Evolutionary conservation across 2,797 vertebrate species (phyloP).

Genomic region (Anguilla megastoma): DNA sequence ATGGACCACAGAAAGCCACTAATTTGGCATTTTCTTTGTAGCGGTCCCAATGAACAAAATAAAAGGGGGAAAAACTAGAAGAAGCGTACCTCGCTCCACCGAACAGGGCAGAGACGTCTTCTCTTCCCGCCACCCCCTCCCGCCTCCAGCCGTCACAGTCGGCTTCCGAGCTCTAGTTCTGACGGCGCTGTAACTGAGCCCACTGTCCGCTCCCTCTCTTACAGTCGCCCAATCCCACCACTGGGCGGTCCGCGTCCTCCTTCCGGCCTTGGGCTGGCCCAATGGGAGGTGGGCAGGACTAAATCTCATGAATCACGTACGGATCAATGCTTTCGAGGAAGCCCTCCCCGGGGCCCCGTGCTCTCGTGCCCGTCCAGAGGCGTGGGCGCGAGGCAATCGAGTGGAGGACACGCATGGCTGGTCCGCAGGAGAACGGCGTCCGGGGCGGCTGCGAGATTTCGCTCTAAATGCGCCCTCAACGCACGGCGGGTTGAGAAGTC

Average conservation of each 20-base stretch:
- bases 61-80: neutral
- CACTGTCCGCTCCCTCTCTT: neutral
- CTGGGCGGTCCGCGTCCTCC: neutral
- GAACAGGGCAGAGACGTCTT: conserved; percentile 1
- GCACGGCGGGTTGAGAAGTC: neutral
- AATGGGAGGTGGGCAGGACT: conserved; percentile 5
- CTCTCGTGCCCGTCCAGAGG: neutral
- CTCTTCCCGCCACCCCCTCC: conserved; percentile 10
- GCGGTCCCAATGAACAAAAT: neutral
- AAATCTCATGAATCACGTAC: neutral
- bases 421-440: neutral
- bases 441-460: neutral
- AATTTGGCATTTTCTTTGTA: conserved; percentile 50
- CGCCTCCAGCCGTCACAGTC: neutral
- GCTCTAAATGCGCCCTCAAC: neutral
- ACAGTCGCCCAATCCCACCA: conserved; percentile 12
- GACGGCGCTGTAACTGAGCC: neutral
- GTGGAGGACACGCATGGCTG: neutral
- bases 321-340: conserved; percentile 23
- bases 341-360: neutral
- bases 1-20: conserved; percentile 58
- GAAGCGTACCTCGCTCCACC: neutral
- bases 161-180: neutral
- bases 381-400: neutral
- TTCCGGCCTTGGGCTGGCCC: conserved; percentile 9